Conservation (phyloP, 2,113 vertebrate species). For the Zeus faber region DNA sequence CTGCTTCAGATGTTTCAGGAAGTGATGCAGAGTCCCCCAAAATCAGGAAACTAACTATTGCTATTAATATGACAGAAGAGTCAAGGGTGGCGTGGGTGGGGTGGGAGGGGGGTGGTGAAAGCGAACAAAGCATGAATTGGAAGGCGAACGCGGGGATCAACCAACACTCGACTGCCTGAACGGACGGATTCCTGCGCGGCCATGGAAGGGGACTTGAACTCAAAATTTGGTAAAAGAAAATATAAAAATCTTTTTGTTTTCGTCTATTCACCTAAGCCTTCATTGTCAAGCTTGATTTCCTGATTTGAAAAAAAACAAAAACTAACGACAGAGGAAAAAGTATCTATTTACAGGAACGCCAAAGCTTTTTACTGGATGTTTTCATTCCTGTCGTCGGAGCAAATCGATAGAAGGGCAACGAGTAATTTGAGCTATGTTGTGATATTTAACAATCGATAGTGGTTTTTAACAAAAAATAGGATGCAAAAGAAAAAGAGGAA, state of each 20-base stretch:
- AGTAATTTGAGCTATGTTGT: no score
- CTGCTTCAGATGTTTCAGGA: slow-evolving; percentile 75
- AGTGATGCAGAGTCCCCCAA: slow-evolving; percentile 61
- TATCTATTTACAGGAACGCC: background rate
- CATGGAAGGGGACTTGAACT: slow-evolving; percentile 52
- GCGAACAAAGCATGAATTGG: slow-evolving; percentile 25
- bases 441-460: no score
- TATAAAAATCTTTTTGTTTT: no score
- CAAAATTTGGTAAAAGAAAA: no score
- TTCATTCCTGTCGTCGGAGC: background rate
- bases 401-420: background rate
- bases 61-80: slow-evolving; percentile 65
- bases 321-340: slow-evolving; percentile 56
- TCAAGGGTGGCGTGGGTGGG: no score
- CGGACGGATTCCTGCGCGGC: no score
- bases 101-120: no score
- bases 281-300: no score
- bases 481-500: slow-evolving; percentile 32
- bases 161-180: background rate
- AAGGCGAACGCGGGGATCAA: background rate
- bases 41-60: slow-evolving; percentile 74
- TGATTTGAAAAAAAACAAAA: no score
- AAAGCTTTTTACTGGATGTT: background rate
- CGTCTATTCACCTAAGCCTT: no score
- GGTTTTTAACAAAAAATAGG: background rate